Conservation (phyloP, 2,888 invertebrate genomes). For the Plagodis dolabraria region DNA sequence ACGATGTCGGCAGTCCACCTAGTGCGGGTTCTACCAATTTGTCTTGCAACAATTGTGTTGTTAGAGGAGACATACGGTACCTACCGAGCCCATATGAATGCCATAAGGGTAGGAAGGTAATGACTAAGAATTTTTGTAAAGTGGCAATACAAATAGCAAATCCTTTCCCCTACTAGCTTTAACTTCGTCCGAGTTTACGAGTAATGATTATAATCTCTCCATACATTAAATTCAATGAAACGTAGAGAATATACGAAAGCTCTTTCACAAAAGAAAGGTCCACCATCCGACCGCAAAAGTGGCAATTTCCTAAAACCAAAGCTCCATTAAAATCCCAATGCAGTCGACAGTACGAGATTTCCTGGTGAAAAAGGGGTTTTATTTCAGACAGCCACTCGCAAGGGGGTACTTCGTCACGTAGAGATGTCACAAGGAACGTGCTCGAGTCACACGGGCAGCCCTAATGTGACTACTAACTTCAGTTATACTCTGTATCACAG, state of each 20-base stretch:
- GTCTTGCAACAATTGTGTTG: background rate
- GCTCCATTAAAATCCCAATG: conserved; percentile 46
- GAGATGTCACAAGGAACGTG: conserved; percentile 47
- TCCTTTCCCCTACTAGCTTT: background rate
- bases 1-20: too few species aligned
- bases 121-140: too few species aligned
- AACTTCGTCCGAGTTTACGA: background rate
- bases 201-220: conserved; percentile 7
- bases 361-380: conserved; percentile 47
- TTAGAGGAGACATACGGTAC: background rate
- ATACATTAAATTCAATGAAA: background rate
- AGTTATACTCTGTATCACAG: conserved; percentile 28
- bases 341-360: conserved; percentile 48
- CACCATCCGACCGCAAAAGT: conserved; percentile 34
- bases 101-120: too few species aligned
- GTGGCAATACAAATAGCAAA: too few species aligned
- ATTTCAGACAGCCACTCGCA: conserved; percentile 50
- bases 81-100: background rate
- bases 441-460: conserved; percentile 29
- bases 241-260: conserved; percentile 11
- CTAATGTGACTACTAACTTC: conserved; percentile 49
- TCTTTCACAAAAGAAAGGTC: conserved; percentile 22
- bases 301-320: conserved; percentile 43
- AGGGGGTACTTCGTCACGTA: conserved; percentile 58
- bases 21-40: background rate